These are phyloP conservation scores for Atethmia centrago DNA, from an alignment of 2,888 invertebrate genomes.

Conservation along the genomic window DNA sequence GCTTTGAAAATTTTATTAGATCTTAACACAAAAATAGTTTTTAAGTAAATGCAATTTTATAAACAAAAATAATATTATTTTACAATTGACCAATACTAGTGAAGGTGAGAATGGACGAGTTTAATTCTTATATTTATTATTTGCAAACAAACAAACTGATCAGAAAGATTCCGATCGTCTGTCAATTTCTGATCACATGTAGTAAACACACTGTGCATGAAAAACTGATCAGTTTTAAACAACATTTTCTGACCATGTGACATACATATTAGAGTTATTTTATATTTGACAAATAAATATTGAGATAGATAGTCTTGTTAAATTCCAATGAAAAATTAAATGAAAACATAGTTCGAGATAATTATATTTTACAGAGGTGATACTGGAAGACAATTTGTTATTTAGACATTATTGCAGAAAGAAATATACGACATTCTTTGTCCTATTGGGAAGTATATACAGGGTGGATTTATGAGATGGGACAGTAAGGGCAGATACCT, in stretches of 20 bases:
- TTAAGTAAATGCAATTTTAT: constrained; percentile 29
- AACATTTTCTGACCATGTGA: constrained; percentile 11
- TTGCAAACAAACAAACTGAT: constrained; percentile 22
- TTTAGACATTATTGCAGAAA: constrained; percentile 6
- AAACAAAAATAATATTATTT: constrained; percentile 18
- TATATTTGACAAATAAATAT: constrained; percentile 36
- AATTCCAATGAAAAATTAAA: constrained; percentile 36
- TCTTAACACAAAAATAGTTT: constrained; percentile 2
- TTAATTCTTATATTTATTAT: constrained; percentile 23
- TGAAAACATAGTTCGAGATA: constrained; percentile 43
- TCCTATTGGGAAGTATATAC: neutral
- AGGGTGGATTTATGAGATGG: too few species aligned
- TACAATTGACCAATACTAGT: constrained; percentile 33
- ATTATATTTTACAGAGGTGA: constrained; percentile 45
- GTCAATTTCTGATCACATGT: constrained; percentile 15
- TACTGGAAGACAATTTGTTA: constrained; percentile 24
- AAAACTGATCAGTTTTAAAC: constrained; percentile 21
- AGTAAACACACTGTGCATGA: constrained; percentile 23
- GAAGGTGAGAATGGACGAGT: constrained; percentile 27
- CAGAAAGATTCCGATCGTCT: constrained; percentile 12
- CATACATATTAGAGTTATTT: constrained; percentile 3
- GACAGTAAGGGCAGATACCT: too few species aligned
- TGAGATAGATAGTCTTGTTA: constrained; percentile 23
- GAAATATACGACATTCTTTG: neutral
- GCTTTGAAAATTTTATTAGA: constrained; percentile 14